These are phyloP conservation scores for Strix uralensis DNA, from an alignment of 2,113 vertebrate species.

Conservation along the genomic window DNA sequence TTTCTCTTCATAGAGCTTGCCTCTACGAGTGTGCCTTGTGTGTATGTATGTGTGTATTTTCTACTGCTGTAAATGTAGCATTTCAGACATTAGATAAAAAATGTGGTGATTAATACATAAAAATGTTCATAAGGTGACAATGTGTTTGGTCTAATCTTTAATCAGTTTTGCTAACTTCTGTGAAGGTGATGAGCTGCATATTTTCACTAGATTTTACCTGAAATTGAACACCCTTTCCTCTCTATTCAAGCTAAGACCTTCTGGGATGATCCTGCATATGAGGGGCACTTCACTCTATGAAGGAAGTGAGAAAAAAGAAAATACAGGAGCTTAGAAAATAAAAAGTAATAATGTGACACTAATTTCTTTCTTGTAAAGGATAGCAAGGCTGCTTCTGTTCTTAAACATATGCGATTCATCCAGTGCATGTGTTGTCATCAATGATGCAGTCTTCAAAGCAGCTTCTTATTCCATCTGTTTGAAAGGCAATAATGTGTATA, in stretches of 20 bases:
- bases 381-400: not conserved
- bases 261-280: accelerated
- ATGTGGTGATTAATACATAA: not conserved
- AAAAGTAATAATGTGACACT: not conserved
- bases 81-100: not conserved
- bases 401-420: not conserved
- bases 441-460: not conserved
- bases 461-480: not conserved
- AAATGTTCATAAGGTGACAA: not conserved
- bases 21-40: not conserved
- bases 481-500: not conserved
- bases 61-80: not conserved
- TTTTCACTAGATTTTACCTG: not conserved
- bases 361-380: not conserved
- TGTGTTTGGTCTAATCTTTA: not conserved
- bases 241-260: not conserved
- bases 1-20: not conserved
- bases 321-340: not conserved
- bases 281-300: not conserved
- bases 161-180: not conserved
- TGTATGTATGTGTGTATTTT: not conserved
- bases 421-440: not conserved
- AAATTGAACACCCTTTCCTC: not conserved
- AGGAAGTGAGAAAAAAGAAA: not conserved
- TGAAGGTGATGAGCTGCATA: not conserved